A percentile compares a stretch with the other conserved stretches of the same genome.
phyloP scores from a whole-genome alignment of 2,888 invertebrate species.

The Emmelina monodactyla region DNA sequence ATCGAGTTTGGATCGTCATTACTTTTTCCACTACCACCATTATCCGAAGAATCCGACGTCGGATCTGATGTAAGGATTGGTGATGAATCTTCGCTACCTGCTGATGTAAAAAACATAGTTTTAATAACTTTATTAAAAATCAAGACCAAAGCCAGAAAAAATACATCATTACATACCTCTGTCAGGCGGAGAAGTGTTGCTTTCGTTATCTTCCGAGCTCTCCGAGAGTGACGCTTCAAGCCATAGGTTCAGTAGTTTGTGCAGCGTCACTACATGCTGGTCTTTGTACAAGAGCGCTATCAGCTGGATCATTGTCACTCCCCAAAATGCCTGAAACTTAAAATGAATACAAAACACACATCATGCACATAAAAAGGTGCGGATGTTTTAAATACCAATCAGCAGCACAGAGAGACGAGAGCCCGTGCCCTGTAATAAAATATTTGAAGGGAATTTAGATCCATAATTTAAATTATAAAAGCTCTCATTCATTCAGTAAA shows the following conservation, averaged over 20 bases:
- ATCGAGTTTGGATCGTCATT: slow-evolving; percentile 29
- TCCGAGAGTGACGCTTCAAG: slow-evolving; percentile 76
- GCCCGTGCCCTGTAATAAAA: no score
- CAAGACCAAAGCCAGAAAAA: no score
- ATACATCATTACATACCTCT: no score
- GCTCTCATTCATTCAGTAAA: no score
- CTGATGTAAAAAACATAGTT: no score
- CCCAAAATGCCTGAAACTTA: slow-evolving; percentile 69
- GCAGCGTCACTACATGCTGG: slow-evolving; percentile 75
- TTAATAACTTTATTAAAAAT: no score
- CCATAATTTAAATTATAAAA: no score
- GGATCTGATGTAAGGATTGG: slow-evolving; percentile 75
- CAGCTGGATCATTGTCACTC: slow-evolving; percentile 77
- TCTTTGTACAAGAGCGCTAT: slow-evolving; percentile 81
- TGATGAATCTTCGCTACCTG: slow-evolving; percentile 74
- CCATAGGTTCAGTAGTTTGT: slow-evolving; percentile 76
- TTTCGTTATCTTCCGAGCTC: slow-evolving; percentile 83
- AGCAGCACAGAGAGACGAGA: no score
- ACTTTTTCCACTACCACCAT: slow-evolving; percentile 37
- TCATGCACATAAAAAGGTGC: no score
- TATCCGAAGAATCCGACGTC: slow-evolving; percentile 78
- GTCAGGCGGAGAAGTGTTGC: slow-evolving; percentile 76
- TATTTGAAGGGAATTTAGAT: background rate
- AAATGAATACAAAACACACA: slow-evolving; percentile 33
- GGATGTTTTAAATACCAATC: no score